These are phyloP conservation scores for Bucco capensis DNA, from an alignment of 2,113 vertebrate genomes.

Conservation along the genomic window DNA sequence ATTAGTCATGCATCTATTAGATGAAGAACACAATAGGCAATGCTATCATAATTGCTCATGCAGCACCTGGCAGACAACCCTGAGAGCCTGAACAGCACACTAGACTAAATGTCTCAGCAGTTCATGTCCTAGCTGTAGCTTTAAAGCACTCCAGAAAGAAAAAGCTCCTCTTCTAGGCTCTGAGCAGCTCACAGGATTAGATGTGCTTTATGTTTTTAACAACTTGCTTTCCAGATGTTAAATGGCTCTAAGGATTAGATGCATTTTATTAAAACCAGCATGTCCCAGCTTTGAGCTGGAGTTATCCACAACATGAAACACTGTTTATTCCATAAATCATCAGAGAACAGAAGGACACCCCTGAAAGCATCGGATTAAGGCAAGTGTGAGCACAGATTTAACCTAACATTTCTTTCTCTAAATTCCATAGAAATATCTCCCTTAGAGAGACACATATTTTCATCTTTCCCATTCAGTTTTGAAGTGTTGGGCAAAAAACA, in stretches of 20 bases:
- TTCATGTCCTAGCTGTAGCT: neutral
- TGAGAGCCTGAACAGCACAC: neutral
- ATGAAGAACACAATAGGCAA: neutral
- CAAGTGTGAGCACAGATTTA: slow-evolving; percentile 14
- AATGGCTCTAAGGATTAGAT: slow-evolving; percentile 48
- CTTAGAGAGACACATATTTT: neutral
- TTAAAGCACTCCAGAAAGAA: neutral
- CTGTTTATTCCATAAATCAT: neutral
- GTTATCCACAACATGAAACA: neutral
- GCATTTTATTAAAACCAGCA: slow-evolving; percentile 48
- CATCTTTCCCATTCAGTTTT: neutral
- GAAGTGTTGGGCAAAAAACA: neutral
- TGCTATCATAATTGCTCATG: neutral
- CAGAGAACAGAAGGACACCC: slow-evolving; percentile 5
- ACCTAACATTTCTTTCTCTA: neutral
- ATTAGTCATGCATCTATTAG: neutral
- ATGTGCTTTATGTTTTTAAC: slow-evolving; percentile 59
- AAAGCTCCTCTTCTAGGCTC: slow-evolving; percentile 29
- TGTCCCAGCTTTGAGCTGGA: neutral
- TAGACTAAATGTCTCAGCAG: neutral
- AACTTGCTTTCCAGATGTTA: slow-evolving; percentile 58
- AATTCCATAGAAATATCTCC: neutral
- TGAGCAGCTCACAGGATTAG: slow-evolving; percentile 43
- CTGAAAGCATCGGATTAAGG: slow-evolving; percentile 42
- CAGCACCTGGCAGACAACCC: neutral